Conservation (phyloP, 2,888 invertebrate genomes). For the Odontocerum albicorne region DNA sequence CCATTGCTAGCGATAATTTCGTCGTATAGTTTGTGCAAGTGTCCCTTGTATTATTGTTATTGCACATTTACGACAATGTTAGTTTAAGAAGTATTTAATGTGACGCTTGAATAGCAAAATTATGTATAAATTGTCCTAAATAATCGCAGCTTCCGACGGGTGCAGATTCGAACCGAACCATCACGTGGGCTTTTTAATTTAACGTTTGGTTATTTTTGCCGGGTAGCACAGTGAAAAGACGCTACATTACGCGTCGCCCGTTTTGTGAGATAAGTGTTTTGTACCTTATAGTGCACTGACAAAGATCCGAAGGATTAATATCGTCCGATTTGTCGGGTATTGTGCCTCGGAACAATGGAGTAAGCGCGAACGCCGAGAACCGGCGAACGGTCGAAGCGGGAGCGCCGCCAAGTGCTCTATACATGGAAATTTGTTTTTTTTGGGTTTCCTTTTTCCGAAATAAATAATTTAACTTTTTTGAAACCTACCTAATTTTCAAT, state of each 20-base stretch:
- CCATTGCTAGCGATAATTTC: slow-evolving; percentile 50
- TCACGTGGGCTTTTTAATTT: slow-evolving; percentile 60
- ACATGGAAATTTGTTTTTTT: too few species aligned
- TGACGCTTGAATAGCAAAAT: too few species aligned
- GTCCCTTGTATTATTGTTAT: slow-evolving; percentile 7
- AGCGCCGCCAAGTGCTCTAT: too few species aligned
- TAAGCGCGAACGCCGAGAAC: slow-evolving; percentile 41
- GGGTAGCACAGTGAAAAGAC: slow-evolving; percentile 9
- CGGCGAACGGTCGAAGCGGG: too few species aligned
- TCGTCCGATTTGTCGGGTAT: slow-evolving; percentile 13
- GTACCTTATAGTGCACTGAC: not conserved
- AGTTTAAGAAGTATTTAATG: too few species aligned
- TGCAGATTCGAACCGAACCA: slow-evolving; percentile 53
- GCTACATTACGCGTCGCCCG: slow-evolving; percentile 33
- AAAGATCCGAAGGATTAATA: slow-evolving; percentile 4
- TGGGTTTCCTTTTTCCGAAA: too few species aligned
- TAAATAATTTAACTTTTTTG: too few species aligned
- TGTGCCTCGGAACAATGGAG: slow-evolving; percentile 27
- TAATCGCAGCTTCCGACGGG: slow-evolving; percentile 48
- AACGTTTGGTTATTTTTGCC: slow-evolving; percentile 39
- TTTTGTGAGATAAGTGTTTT: slow-evolving; percentile 10
- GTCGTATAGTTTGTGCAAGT: slow-evolving; percentile 40
- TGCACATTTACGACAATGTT: too few species aligned
- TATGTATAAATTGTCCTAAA: too few species aligned
- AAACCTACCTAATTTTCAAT: too few species aligned